These are phyloP conservation scores for Thera britannica DNA, from an alignment of 2,888 invertebrate genomes.

Conservation along the genomic window DNA sequence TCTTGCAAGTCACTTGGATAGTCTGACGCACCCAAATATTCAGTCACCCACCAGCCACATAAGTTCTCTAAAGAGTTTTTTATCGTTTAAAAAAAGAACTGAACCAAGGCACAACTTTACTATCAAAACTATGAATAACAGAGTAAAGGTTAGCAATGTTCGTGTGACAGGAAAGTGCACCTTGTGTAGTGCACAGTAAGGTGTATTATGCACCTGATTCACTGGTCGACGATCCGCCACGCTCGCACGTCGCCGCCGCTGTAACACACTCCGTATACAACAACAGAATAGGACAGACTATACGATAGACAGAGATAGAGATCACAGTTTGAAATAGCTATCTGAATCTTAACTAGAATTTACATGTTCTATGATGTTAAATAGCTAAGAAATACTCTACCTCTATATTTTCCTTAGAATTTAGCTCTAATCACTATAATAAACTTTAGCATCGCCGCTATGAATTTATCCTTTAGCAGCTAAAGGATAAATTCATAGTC, in stretches of 20 bases:
- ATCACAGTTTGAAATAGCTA: neutral
- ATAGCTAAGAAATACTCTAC: too few relatives aligned
- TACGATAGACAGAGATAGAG: neutral
- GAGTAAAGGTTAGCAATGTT: constrained; percentile 30
- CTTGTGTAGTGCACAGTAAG: constrained; percentile 31
- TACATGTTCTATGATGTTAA: too few relatives aligned
- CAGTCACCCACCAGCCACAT: neutral
- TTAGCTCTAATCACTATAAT: too few relatives aligned
- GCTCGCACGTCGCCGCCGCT: constrained; percentile 90
- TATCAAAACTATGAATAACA: neutral
- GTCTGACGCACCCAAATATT: neutral
- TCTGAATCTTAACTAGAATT: too few relatives aligned
- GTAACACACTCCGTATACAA: constrained; percentile 76
- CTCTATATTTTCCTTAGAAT: too few relatives aligned
- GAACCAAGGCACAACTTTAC: neutral
- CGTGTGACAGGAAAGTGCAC: constrained; percentile 32
- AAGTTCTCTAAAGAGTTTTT: neutral
- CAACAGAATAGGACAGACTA: constrained; percentile 22
- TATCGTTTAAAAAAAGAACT: neutral
- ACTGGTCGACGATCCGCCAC: constrained; percentile 83
- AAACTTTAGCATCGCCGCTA: too few relatives aligned
- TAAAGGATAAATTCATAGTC: too few relatives aligned
- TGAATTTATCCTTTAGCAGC: too few relatives aligned
- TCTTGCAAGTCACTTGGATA: too few relatives aligned
- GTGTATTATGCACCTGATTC: constrained; percentile 57